Percentiles rank a stretch among this genome's conserved stretches.
Evolutionary conservation across 2,888 invertebrate species (phyloP).

Genomic region (Xestobium rufovillosum): DNA sequence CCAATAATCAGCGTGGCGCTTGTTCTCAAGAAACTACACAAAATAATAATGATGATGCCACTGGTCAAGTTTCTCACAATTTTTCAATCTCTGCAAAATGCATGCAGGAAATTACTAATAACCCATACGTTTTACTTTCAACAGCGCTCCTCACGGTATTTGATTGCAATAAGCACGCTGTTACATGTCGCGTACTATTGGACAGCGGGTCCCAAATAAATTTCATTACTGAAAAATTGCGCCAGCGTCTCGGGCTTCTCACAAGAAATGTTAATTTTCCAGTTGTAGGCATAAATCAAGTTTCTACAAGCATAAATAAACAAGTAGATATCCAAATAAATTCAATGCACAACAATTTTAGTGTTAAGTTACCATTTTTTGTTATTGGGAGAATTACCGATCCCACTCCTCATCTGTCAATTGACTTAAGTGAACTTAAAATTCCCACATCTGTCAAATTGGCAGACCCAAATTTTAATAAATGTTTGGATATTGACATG

Average conservation of each 20-base stretch:
- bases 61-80: too few species aligned
- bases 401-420: too few species aligned
- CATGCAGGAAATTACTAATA: too few species aligned
- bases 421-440: too few species aligned
- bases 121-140: conserved; percentile 14
- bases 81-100: too few species aligned
- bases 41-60: too few species aligned
- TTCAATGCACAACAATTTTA: conserved; percentile 12
- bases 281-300: conserved; percentile 15
- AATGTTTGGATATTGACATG: too few species aligned
- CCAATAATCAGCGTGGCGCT: too few species aligned
- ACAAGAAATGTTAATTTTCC: conserved; percentile 7
- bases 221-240: conserved; percentile 14
- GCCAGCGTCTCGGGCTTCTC: conserved; percentile 9
- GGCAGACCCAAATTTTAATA: too few species aligned
- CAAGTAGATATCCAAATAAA: conserved; percentile 9
- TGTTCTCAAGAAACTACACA: too few species aligned
- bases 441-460: too few species aligned
- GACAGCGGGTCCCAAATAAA: conserved; percentile 18
- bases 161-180: background rate
- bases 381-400: too few species aligned
- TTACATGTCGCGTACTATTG: conserved; percentile 13
- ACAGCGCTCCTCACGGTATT: conserved; percentile 13
- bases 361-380: conserved; percentile 7
- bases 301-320: conserved; percentile 7